phyloP scores from a whole-genome alignment of 1,140 invertebrate species.

The Ostrea denselamellosa region DNA sequence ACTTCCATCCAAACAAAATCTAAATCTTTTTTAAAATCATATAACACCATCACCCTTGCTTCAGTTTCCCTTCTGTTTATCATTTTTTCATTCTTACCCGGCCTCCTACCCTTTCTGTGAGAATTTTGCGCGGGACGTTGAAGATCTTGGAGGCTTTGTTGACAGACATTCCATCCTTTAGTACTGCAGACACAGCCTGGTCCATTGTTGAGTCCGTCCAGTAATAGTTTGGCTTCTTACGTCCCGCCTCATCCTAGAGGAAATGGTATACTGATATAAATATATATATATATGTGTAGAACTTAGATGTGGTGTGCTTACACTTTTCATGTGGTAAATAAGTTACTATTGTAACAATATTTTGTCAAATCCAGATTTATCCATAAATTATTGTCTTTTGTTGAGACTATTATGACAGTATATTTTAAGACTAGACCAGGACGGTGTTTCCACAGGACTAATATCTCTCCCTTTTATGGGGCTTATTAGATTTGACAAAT shows the following conservation, averaged over 20 bases:
- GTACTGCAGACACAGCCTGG: slow-evolving; percentile 48
- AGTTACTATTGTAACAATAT: too few species aligned
- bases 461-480: too few species aligned
- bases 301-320: too few species aligned
- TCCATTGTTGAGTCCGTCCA: slow-evolving; percentile 54
- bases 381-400: too few species aligned
- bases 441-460: too few species aligned
- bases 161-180: slow-evolving; percentile 54
- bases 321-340: too few species aligned
- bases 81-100: slow-evolving; percentile 23
- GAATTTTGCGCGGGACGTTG: slow-evolving; percentile 46
- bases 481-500: too few species aligned
- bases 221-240: slow-evolving; percentile 29
- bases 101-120: slow-evolving; percentile 17
- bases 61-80: background rate
- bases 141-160: slow-evolving; percentile 58
- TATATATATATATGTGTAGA: too few species aligned
- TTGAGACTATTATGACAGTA: too few species aligned
- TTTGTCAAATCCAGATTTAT: too few species aligned
- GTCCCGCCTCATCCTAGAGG: slow-evolving; percentile 16
- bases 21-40: background rate
- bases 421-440: too few species aligned
- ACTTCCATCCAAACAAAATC: too few species aligned
- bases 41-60: background rate
- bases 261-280: background rate